These are phyloP conservation scores for Lucinisca nassula DNA, from an alignment of 2,888 invertebrate genomes.

Conservation along the genomic window DNA sequence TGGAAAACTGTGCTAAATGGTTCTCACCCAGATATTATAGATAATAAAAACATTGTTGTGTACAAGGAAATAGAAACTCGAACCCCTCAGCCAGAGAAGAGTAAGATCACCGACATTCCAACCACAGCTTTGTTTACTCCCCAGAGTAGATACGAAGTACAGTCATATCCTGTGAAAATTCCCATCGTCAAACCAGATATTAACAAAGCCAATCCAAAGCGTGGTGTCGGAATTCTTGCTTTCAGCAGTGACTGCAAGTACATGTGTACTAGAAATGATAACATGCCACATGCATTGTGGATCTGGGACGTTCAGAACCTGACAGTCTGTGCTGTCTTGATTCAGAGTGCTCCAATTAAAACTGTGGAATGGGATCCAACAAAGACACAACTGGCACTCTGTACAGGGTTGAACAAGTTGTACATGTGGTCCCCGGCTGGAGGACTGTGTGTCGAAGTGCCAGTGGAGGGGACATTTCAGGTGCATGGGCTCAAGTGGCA, in stretches of 20 bases:
- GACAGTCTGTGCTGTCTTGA: constrained; percentile 84
- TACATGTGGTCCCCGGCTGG: constrained; percentile 88
- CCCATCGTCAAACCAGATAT: constrained; percentile 85
- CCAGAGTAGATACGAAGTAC: constrained; percentile 86
- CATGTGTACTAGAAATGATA: constrained; percentile 87
- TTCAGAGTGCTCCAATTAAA: constrained; percentile 87
- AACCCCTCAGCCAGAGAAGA: constrained; percentile 75
- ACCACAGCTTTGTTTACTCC: constrained; percentile 81
- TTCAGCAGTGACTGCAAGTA: constrained; percentile 87
- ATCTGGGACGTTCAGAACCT: constrained; percentile 87
- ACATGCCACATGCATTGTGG: constrained; percentile 88
- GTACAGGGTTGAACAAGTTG: constrained; percentile 87
- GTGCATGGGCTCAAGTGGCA: constrained; percentile 87
- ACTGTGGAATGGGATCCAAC: constrained; percentile 87
- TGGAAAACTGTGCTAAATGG: constrained; percentile 87
- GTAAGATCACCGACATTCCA: constrained; percentile 76
- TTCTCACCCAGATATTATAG: constrained; percentile 81
- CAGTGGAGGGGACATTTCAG: constrained; percentile 86
- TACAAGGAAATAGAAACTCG: constrained; percentile 85
- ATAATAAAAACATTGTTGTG: constrained; percentile 75
- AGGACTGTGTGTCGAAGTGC: constrained; percentile 86
- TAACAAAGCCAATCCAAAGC: constrained; percentile 86
- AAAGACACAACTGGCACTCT: constrained; percentile 86
- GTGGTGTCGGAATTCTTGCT: constrained; percentile 85
- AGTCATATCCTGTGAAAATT: constrained; percentile 77